A percentile compares a stretch with the other conserved stretches of the same genome.
Evolutionary conservation across 2,113 vertebrate genomes (phyloP).

Genomic region (Trichechus manatus): DNA sequence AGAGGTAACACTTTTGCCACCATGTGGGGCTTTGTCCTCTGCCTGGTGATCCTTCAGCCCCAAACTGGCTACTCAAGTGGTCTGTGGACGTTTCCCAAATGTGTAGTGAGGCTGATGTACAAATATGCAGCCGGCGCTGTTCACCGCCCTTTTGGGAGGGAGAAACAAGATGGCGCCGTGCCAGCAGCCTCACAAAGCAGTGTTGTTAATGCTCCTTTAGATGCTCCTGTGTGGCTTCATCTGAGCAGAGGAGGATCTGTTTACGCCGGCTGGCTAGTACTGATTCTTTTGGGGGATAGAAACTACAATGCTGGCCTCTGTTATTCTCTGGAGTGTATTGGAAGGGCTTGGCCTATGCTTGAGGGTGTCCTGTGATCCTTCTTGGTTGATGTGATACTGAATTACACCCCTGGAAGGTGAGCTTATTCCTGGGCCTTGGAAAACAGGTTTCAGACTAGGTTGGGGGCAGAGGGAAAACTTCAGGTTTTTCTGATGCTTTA

Average conservation of each 20-base stretch:
- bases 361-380: conserved; percentile 56
- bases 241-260: conserved; percentile 71
- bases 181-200: conserved; percentile 79
- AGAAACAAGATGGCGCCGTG: conserved; percentile 41
- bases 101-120: background rate
- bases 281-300: conserved; percentile 58
- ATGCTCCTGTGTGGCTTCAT: conserved; percentile 73
- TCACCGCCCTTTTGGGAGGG: conserved; percentile 18
- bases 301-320: conserved; percentile 76
- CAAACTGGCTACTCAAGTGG: background rate
- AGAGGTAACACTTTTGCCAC: background rate
- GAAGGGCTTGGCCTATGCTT: conserved; percentile 8
- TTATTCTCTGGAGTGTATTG: conserved; percentile 40
- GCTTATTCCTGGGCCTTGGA: conserved; percentile 65
- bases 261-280: conserved; percentile 57
- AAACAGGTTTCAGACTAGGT: conserved; percentile 53
- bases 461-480: background rate
- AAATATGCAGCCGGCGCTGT: background rate
- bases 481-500: background rate
- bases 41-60: conserved; percentile 1
- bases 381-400: conserved; percentile 61
- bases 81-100: background rate
- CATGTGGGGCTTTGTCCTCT: background rate
- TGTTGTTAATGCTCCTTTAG: conserved; percentile 64
- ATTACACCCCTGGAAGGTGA: conserved; percentile 70